These are phyloP conservation scores for Goniozus legneri DNA, from an alignment of 1,140 invertebrate species.

Conservation along the genomic window DNA sequence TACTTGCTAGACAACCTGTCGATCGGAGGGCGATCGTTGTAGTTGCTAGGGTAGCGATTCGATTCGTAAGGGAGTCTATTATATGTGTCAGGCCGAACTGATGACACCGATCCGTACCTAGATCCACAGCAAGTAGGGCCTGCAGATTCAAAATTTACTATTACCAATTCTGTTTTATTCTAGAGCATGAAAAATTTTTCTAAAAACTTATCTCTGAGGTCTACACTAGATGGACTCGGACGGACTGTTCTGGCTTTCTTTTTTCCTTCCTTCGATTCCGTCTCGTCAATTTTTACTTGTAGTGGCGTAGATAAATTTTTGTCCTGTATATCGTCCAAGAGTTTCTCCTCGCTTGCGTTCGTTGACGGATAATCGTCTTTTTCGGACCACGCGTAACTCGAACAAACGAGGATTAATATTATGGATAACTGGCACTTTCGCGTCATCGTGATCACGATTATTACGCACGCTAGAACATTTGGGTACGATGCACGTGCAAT, in stretches of 20 bases:
- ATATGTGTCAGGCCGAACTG: conserved; percentile 19
- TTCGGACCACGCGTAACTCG: conserved; percentile 4
- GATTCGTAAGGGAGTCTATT: conserved; percentile 10
- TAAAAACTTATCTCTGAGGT: conserved; percentile 33
- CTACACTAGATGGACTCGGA: conserved; percentile 1
- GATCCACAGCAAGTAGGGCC: conserved; percentile 32
- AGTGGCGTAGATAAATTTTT: conserved; percentile 13
- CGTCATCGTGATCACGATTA: conserved; percentile 12
- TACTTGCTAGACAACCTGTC: no score
- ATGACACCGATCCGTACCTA: conserved; percentile 20
- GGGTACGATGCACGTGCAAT: no score
- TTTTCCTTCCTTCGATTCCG: conserved; percentile 4
- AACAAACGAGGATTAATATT: background rate
- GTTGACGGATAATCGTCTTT: conserved; percentile 10
- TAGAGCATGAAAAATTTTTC: background rate
- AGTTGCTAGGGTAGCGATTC: conserved; percentile 21
- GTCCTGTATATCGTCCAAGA: background rate
- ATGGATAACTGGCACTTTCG: background rate
- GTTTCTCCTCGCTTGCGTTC: background rate
- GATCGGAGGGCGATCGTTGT: conserved; percentile 22
- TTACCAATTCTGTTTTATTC: no score
- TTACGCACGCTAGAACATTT: no score
- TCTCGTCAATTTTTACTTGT: background rate
- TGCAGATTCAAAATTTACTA: conserved; percentile 18
- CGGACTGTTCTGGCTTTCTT: conserved; percentile 23